Percentiles rank a stretch among this genome's conserved stretches.
These are phyloP conservation scores for Astur gentilis DNA, from an alignment of 2,113 vertebrate genomes.

Conservation along the genomic window DNA sequence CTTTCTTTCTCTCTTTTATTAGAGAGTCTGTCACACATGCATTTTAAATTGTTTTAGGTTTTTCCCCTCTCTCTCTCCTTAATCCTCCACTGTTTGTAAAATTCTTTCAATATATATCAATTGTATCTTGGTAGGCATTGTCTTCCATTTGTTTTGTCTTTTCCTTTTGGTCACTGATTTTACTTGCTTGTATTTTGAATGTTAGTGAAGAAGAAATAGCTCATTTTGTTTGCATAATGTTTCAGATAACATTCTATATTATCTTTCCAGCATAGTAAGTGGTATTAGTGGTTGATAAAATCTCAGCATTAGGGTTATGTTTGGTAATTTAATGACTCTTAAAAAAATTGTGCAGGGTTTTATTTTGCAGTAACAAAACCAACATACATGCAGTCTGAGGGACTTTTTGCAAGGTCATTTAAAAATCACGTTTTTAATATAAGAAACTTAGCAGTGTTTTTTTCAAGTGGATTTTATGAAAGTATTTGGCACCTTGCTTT, in stretches of 20 bases:
- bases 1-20: background rate
- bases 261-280: background rate
- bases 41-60: background rate
- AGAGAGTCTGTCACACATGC: rapidly evolving
- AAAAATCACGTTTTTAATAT: background rate
- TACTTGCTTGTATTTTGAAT: background rate
- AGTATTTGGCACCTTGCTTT: background rate
- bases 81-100: background rate
- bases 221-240: background rate
- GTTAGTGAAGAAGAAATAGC: background rate
- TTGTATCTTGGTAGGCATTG: background rate
- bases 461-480: background rate
- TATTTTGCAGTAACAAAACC: background rate
- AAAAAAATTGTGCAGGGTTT: background rate
- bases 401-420: background rate
- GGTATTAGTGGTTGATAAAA: background rate
- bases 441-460: background rate
- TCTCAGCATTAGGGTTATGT: background rate
- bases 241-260: background rate
- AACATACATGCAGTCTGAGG: background rate
- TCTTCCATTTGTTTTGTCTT: background rate
- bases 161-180: background rate
- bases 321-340: background rate
- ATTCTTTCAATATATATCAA: background rate
- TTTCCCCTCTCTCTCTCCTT: background rate